Evolutionary conservation across 2,888 invertebrate species (phyloP).

Genomic region (Limnephilus auricula): DNA sequence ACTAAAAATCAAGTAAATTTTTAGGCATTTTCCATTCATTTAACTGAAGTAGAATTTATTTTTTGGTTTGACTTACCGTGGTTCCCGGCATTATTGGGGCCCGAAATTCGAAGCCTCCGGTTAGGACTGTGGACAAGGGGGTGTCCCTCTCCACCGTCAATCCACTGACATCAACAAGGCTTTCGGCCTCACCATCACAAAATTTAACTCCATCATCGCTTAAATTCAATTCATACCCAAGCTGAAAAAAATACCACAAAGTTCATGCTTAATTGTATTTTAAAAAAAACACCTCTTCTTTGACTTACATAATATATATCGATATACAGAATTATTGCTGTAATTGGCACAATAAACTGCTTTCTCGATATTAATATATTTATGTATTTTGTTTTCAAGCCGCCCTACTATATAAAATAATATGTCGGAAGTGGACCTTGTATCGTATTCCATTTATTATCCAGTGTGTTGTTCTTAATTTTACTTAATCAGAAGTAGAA

Average conservation of each 20-base stretch:
- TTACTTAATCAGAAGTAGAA: no score
- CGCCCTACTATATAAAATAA: no score
- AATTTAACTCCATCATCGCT: slow-evolving; percentile 48
- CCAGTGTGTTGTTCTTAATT: no score
- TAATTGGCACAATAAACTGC: no score
- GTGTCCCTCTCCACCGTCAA: slow-evolving; percentile 58
- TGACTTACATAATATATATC: no score
- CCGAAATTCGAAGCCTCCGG: slow-evolving; percentile 48
- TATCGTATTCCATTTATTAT: no score
- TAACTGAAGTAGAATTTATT: neutral
- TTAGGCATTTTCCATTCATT: neutral
- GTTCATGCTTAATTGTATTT: no score
- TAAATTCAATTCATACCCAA: slow-evolving; percentile 60
- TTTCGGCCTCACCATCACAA: slow-evolving; percentile 60
- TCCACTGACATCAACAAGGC: slow-evolving; percentile 47
- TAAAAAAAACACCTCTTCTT: no score
- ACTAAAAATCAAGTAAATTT: neutral
- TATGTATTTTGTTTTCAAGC: no score
- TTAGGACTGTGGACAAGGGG: slow-evolving; percentile 49
- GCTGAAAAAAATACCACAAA: slow-evolving; percentile 46
- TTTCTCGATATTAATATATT: no score
- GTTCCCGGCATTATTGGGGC: slow-evolving; percentile 46
- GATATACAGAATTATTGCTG: no score
- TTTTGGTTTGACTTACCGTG: slow-evolving; percentile 30
- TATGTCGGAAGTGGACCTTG: no score